phyloP scores from a whole-genome alignment of 1,140 invertebrate species.

The Drosophila ogumai region DNA sequence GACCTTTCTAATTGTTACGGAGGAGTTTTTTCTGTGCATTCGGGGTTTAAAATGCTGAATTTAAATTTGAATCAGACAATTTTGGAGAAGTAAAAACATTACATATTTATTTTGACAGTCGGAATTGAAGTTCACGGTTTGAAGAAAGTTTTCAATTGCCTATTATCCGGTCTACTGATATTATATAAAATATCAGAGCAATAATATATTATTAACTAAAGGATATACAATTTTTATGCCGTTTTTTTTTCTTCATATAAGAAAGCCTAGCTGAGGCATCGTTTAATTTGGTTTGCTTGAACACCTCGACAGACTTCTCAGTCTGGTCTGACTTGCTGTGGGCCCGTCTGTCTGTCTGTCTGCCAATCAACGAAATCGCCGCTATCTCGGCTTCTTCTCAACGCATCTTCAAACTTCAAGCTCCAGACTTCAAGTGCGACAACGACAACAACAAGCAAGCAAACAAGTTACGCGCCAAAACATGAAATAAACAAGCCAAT shows the following conservation, averaged over 20 bases:
- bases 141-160: no score
- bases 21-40: not conserved
- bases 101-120: no score
- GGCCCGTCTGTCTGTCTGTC: conserved; percentile 31
- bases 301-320: conserved; percentile 15
- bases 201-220: no score
- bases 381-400: conserved; percentile 22
- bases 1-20: conserved; percentile 1
- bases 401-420: conserved; percentile 29
- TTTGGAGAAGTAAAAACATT: no score
- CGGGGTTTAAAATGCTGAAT: not conserved
- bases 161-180: no score
- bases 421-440: conserved; percentile 45
- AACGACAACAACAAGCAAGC: conserved; percentile 39
- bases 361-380: conserved; percentile 61
- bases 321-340: conserved; percentile 33
- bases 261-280: not conserved
- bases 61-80: not conserved
- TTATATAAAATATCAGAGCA: no score
- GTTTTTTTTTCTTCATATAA: not conserved
- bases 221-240: no score
- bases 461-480: conserved; percentile 81
- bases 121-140: no score
- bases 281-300: conserved; percentile 1
- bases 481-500: conserved; percentile 80